phyloP scores from a whole-genome alignment of 2,888 invertebrate species.

The Epirrhoe alternata region DNA sequence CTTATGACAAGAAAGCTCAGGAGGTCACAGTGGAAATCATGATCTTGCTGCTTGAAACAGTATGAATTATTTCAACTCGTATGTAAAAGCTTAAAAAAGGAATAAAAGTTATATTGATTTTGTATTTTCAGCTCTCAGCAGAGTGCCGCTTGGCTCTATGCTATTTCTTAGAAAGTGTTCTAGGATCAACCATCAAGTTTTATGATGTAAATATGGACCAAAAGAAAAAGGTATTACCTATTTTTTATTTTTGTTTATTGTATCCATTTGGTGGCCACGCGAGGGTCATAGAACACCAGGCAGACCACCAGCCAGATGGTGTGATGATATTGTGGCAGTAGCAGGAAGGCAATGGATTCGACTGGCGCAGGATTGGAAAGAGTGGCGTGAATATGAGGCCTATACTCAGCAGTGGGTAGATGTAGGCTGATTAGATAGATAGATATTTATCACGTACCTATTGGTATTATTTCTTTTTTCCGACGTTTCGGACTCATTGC shows the following conservation, averaged over 20 bases:
- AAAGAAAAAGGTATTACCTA: slow-evolving; percentile 72
- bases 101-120: background rate
- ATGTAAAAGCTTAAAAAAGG: background rate
- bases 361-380: no score
- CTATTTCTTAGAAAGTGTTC: slow-evolving; percentile 78
- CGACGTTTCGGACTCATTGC: no score
- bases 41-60: slow-evolving; percentile 65
- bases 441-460: no score
- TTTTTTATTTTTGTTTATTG: background rate
- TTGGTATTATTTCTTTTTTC: no score
- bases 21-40: slow-evolving; percentile 72
- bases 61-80: slow-evolving; percentile 47
- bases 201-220: slow-evolving; percentile 75
- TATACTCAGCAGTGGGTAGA: no score
- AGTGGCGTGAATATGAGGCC: no score
- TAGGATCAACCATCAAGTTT: slow-evolving; percentile 72
- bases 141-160: slow-evolving; percentile 82
- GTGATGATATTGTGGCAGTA: no score
- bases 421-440: no score
- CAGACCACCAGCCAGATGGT: no score
- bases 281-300: no score
- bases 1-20: slow-evolving; percentile 71
- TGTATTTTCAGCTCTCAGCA: slow-evolving; percentile 68
- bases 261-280: no score
- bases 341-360: no score